Evolutionary conservation across 2,113 vertebrate species (phyloP), one percentile per base, ranked within the genome.

Genomic region (Gobio gobio): DNA sequence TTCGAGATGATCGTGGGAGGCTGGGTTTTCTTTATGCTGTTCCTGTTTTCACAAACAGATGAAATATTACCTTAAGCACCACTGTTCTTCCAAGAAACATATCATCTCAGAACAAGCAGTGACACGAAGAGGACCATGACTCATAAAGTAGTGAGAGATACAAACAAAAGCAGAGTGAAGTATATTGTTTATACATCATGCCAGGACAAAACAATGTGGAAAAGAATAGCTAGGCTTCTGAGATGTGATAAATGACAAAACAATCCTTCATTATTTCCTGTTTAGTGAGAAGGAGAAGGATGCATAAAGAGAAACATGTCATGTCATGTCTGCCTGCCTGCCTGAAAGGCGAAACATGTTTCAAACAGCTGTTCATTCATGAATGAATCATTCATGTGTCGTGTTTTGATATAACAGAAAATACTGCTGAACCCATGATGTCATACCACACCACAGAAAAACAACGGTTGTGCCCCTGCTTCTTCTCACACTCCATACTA

Each of bases 11-110:
- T 91, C 6, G 95, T 84, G 2, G 95, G 94, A 0, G 94, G 88
- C 61, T 92, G 93, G 0, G 91, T 94, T 91, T 95, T 97, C 94
- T 96, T 97, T 70, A 95, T 85, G 45, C 89, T 96, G 92, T 94
- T 96, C 77, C 94, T 95, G 89, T 93, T 92, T 89, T 5, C 29
- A 85, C 78, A 84, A 78, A n/a, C 86, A 20, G 1, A 43, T 66
- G 49, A 72, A 56, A 83, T 22, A 49, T 72, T 33, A 82, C 29
- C 24, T 51, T 36, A 66, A 51, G 4, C 10, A 7, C 59, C 40
- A 61, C 56, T 63, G 59, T 47, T 81, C 14, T 66, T 78, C 1
- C 45, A 29, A 81, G 61, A 51, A 51, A 54, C 74, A 12, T 13
- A 75, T 20, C 10, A 26, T 78, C 33, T 59, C 7, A 76, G 76